Evolutionary conservation across 2,113 vertebrate species (phyloP).

Genomic region (Oxyruncus cristatus): DNA sequence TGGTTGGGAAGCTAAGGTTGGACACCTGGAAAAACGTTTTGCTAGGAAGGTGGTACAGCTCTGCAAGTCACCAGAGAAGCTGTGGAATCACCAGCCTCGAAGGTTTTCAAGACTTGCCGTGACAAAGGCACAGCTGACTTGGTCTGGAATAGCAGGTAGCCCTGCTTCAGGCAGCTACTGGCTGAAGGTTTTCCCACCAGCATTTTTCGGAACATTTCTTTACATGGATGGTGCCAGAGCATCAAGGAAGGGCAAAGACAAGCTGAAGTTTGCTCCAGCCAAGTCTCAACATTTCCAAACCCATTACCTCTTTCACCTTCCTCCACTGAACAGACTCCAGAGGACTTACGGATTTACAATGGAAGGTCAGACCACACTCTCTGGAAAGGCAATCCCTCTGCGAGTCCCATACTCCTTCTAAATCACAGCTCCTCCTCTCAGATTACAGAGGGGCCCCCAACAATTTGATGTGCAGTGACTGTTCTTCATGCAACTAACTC

Average conservation of each 20-base stretch:
- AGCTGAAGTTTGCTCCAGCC: background rate
- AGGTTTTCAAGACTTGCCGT: background rate
- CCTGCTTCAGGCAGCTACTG: background rate
- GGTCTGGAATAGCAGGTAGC: background rate
- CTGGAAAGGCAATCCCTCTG: background rate
- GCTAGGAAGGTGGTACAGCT: background rate
- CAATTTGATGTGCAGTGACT: background rate
- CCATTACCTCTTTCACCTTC: background rate
- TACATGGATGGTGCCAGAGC: background rate
- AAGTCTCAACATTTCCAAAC: background rate
- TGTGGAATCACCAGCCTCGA: background rate
- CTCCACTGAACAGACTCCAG: background rate
- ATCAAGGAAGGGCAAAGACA: background rate
- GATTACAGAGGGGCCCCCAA: rapidly evolving
- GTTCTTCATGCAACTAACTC: background rate
- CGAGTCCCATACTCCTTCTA: background rate
- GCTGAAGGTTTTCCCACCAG: background rate
- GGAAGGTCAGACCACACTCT: background rate
- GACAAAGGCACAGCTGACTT: background rate
- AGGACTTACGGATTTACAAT: background rate
- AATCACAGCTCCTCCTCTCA: background rate
- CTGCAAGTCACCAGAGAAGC: background rate
- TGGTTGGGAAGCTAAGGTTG: background rate
- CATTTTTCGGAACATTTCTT: background rate
- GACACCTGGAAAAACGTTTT: background rate